These are phyloP conservation scores for Drosophila nr. medialis DNA, from an alignment of 2,888 invertebrate species.

Conservation along the genomic window DNA sequence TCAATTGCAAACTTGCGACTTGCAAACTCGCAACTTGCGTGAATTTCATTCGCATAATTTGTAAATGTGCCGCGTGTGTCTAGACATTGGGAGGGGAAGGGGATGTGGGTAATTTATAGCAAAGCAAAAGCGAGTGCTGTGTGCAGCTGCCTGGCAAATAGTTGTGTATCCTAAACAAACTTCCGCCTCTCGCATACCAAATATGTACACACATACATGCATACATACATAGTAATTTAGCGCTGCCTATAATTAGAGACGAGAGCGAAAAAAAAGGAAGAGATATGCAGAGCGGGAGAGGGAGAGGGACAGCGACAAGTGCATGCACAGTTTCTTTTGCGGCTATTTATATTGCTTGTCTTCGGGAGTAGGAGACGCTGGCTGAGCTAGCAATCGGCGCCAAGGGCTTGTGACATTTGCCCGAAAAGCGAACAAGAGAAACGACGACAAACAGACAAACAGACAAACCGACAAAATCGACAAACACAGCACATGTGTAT, in stretches of 20 bases:
- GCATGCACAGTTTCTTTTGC: conserved; percentile 30
- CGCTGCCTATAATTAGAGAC: conserved; percentile 66
- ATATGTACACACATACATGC: conserved; percentile 17
- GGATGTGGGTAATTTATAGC: not conserved
- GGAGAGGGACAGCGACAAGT: conserved; percentile 35
- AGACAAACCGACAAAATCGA: conserved; percentile 7
- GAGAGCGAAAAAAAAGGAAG: conserved; percentile 7
- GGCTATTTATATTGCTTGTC: conserved; percentile 38
- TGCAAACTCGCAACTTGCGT: conserved; percentile 14
- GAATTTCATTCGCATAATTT: conserved; percentile 42
- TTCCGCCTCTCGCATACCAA: conserved; percentile 64
- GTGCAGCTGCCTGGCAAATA: conserved; percentile 54
- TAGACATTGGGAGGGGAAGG: conserved; percentile 19
- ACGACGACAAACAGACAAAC: conserved; percentile 1
- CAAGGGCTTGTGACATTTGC: conserved; percentile 67
- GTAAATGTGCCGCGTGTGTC: conserved; percentile 27
- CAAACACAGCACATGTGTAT: conserved; percentile 29
- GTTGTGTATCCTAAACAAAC: conserved; percentile 70
- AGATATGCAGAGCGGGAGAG: not conserved
- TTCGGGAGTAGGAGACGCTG: conserved; percentile 21
- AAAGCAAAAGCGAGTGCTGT: conserved; percentile 20
- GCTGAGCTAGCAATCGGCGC: conserved; percentile 51
- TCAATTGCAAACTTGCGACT: conserved; percentile 13
- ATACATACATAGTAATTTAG: conserved; percentile 2
- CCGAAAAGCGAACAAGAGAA: conserved; percentile 24